Evolutionary conservation across 1,140 invertebrate genomes (phyloP).

Genomic region (Lasioglossum baleicum): DNA sequence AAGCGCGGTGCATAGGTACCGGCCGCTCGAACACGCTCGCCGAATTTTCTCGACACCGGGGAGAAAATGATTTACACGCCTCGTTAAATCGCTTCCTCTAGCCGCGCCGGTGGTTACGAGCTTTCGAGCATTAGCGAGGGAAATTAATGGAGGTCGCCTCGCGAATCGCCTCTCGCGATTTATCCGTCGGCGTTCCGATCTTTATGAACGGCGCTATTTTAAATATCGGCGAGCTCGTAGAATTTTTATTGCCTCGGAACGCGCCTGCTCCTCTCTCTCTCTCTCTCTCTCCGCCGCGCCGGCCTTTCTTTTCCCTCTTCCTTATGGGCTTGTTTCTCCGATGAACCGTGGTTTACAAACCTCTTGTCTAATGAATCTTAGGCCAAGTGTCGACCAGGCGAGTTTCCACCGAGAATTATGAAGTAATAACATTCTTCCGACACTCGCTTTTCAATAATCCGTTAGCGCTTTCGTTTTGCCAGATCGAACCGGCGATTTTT

Average conservation of each 20-base stretch:
- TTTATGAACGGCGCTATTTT: slow-evolving; percentile 22
- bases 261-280: not conserved
- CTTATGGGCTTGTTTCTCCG: not conserved
- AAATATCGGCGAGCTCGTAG: not conserved
- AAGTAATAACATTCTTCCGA: slow-evolving; percentile 4
- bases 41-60: slow-evolving; percentile 20
- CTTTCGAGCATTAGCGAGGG: slow-evolving; percentile 7
- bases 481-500: not conserved
- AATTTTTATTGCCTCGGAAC: slow-evolving; percentile 5
- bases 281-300: not conserved
- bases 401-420: slow-evolving; percentile 3
- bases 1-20: too few relatives aligned
- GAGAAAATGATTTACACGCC: slow-evolving; percentile 9
- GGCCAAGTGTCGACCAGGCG: not conserved
- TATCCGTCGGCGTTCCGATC: slow-evolving; percentile 18
- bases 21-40: not conserved
- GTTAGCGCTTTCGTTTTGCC: not conserved
- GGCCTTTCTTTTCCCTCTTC: not conserved
- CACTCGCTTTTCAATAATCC: not conserved
- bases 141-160: slow-evolving; percentile 27
- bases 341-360: slow-evolving; percentile 1
- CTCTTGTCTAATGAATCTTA: slow-evolving; percentile 3
- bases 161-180: slow-evolving; percentile 20
- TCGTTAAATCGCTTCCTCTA: not conserved
- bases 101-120: not conserved